phyloP scores from a whole-genome alignment of 1,140 invertebrate genomes.

The Drosophila mayri region DNA sequence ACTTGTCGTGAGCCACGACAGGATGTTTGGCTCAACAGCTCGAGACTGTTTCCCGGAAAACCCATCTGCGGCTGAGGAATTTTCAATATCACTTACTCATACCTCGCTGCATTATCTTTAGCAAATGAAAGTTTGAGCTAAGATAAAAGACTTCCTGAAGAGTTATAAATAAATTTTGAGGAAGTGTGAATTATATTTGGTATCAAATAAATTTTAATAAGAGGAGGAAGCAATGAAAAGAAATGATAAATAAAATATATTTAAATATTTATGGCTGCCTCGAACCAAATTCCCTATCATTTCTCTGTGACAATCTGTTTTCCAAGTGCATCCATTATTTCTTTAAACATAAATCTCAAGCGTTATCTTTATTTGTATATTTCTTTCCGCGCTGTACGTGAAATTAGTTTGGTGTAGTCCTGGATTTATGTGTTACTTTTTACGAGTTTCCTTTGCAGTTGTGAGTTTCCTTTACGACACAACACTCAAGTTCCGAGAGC shows the following conservation, averaged over 20 bases:
- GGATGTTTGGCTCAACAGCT: slow-evolving; percentile 12
- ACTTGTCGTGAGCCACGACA: slow-evolving; percentile 16
- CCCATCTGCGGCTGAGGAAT: slow-evolving; percentile 28
- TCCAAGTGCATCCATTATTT: too few relatives aligned
- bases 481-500: slow-evolving; percentile 13
- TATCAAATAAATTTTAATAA: neutral
- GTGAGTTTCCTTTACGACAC: slow-evolving; percentile 20
- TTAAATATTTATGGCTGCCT: neutral
- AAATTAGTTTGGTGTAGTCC: slow-evolving; percentile 1
- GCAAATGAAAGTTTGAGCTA: neutral
- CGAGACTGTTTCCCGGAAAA: slow-evolving; percentile 10
- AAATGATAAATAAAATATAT: neutral
- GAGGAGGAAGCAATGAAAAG: neutral
- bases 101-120: neutral
- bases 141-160: neutral
- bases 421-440: slow-evolving; percentile 18
- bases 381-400: neutral
- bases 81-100: slow-evolving; percentile 44
- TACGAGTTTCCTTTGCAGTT: slow-evolving; percentile 17
- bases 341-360: neutral
- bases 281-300: neutral
- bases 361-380: slow-evolving; percentile 1
- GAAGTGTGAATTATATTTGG: neutral
- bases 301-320: neutral
- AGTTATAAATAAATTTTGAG: neutral